Evolutionary conservation across 2,888 invertebrate species (phyloP).

Genomic region (Diachrysia chrysitis): DNA sequence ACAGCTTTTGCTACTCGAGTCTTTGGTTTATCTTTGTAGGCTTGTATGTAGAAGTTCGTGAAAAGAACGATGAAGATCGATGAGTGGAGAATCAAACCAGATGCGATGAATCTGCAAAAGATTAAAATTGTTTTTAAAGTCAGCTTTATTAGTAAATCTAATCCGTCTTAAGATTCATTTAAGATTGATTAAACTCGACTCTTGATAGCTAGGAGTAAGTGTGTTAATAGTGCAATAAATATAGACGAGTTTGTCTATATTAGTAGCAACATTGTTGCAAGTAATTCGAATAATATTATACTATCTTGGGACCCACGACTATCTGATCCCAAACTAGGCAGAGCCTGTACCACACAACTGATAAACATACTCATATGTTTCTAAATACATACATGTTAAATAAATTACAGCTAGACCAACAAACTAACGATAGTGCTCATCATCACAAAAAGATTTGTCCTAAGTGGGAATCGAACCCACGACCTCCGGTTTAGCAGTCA

Average conservation of each 20-base stretch:
- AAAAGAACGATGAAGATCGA: conserved; percentile 97
- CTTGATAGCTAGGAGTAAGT: not conserved
- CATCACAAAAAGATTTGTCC: no score
- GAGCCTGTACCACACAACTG: no score
- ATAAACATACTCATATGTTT: no score
- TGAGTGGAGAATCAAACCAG: conserved; percentile 93
- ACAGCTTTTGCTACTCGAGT: conserved; percentile 46
- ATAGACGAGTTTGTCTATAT: not conserved
- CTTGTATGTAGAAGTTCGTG: conserved; percentile 96
- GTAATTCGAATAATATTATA: no score
- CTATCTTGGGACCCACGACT: no score
- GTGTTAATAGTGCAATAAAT: conserved; percentile 5
- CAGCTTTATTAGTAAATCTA: not conserved
- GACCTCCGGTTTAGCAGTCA: no score
- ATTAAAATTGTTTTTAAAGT: conserved; percentile 7
- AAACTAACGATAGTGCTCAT: no score
- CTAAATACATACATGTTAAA: no score
- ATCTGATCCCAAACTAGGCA: no score
- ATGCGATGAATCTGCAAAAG: conserved; percentile 90
- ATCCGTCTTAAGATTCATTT: not conserved
- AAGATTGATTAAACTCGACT: not conserved
- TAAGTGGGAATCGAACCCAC: no score
- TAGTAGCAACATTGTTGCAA: not conserved
- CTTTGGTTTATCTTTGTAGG: conserved; percentile 88
- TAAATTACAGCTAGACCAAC: no score